Percentiles rank a stretch among this genome's conserved stretches.
Evolutionary conservation across 2,113 vertebrate genomes (phyloP).

Genomic region (Colaptes auratus): DNA sequence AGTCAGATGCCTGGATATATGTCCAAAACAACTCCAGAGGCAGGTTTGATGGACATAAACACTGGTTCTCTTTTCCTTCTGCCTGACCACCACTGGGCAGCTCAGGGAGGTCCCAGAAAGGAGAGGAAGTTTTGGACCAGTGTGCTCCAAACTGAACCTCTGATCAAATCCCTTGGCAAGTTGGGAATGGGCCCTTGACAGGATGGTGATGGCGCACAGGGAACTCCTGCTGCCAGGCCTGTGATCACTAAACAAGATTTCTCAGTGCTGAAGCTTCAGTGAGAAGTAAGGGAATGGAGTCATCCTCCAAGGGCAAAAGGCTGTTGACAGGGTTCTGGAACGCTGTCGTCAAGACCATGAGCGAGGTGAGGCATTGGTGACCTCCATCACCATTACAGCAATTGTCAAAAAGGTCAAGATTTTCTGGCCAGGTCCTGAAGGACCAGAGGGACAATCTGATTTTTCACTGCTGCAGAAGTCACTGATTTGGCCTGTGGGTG

Average conservation of each 20-base stretch:
- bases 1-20: not conserved
- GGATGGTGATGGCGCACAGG: not conserved
- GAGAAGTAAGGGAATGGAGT: not conserved
- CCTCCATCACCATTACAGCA: too few species aligned
- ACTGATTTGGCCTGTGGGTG: not conserved
- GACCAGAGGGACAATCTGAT: not conserved
- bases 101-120: not conserved
- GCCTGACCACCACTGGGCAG: not conserved
- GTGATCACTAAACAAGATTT: not conserved
- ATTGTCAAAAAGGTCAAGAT: not conserved
- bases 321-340: not conserved
- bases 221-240: not conserved
- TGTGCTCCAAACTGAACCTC: accelerated
- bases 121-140: not conserved
- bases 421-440: not conserved
- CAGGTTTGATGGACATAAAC: not conserved
- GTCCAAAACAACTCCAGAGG: not conserved
- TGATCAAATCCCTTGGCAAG: not conserved
- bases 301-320: not conserved
- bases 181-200: not conserved
- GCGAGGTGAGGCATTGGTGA: too few species aligned
- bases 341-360: not conserved
- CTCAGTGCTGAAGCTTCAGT: not conserved
- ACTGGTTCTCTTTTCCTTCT: not conserved
- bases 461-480: not conserved